phyloP scores from a whole-genome alignment of 2,797 vertebrate species.

The Pterois miles region DNA sequence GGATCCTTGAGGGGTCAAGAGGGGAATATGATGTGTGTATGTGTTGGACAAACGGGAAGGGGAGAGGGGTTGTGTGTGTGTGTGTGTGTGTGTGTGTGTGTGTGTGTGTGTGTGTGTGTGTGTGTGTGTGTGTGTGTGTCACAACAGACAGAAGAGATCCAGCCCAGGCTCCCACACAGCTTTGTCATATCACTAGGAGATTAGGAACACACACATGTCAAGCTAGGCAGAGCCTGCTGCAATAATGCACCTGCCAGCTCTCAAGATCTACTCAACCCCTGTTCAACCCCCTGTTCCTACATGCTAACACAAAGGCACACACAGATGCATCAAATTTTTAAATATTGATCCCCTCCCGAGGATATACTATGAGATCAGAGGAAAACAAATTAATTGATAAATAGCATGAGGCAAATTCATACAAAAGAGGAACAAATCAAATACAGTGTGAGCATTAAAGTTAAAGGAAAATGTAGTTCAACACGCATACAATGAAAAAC shows the following conservation, averaged over 20 bases:
- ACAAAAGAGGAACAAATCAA: background rate
- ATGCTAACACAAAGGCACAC: conserved; percentile 39
- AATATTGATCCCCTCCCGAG: conserved; percentile 20
- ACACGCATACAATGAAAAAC: background rate
- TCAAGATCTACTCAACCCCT: conserved; percentile 75
- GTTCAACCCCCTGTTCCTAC: conserved; percentile 49
- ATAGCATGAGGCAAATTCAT: background rate
- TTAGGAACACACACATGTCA: conserved; percentile 82
- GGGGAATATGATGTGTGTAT: conserved; percentile 50
- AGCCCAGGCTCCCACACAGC: conserved; percentile 75
- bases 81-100: conserved; percentile 38
- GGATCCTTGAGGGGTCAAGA: conserved; percentile 65
- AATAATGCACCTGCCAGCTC: conserved; percentile 83
- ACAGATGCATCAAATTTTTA: conserved; percentile 4
- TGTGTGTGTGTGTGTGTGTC: conserved; percentile 54
- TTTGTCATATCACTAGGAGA: conserved; percentile 83
- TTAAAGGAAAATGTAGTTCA: conserved; percentile 29
- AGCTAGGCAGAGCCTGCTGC: conserved; percentile 73
- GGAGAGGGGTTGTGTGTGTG: conserved; percentile 18
- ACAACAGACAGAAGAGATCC: conserved; percentile 72
- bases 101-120: conserved; percentile 50
- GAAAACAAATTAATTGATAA: conserved; percentile 3
- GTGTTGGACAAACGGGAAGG: conserved; percentile 49
- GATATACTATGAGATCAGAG: conserved; percentile 9
- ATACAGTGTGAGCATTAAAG: background rate